Base-by-base conservation (phyloP, 1,140 invertebrate species). In the Panagrolaimus sp. region DNA sequence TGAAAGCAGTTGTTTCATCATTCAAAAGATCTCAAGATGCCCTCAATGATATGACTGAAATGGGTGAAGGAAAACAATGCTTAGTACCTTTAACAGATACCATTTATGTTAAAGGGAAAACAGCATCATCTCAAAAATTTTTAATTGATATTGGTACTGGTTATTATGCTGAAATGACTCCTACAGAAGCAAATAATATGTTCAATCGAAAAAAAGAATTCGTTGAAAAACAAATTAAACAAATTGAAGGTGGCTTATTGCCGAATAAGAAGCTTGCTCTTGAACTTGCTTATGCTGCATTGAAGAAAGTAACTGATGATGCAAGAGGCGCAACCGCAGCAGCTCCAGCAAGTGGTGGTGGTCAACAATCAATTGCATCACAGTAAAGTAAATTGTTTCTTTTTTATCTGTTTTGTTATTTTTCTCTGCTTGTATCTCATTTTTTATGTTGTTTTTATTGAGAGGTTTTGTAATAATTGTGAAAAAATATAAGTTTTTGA, bases 21-120 rank as follows among this genome's bases (percentile, higher is more conserved):
- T 57, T 57, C 51, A 57, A 13, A 27, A 20, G 51, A 20, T 57
- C 51, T 27, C 20, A 57, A 27, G 51, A 57, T 57, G 51, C 51
- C n/a, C 9, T 57, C 11, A 20, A 4, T 23, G 20, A 16, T 8
- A 8, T 57, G 8, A 16, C 20, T 27, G 51, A 13, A 11, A 57
- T 11, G 20, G 51, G 51, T 2, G 51, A 57, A 16, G n/a, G n/a
- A 11, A 57, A 57, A 5, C 14, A 57, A 23, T 57, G 51, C n/a
- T 20, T 57, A 11, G 27, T 57, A 11, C 51, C 51, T 11, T 57
- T 57, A 16, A 57, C 51, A 4, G 51, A 57, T 27, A 57, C 51
- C 11, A 57, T 57, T 11, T 27, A 57, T 20, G 27, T 57, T 27
- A 13, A 16, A 57, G 51, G 51, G 9, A 57, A 57, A 27, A 57